These are phyloP conservation scores for Archilochus colubris DNA, from an alignment of 2,113 vertebrate genomes.

Conservation along the genomic window DNA sequence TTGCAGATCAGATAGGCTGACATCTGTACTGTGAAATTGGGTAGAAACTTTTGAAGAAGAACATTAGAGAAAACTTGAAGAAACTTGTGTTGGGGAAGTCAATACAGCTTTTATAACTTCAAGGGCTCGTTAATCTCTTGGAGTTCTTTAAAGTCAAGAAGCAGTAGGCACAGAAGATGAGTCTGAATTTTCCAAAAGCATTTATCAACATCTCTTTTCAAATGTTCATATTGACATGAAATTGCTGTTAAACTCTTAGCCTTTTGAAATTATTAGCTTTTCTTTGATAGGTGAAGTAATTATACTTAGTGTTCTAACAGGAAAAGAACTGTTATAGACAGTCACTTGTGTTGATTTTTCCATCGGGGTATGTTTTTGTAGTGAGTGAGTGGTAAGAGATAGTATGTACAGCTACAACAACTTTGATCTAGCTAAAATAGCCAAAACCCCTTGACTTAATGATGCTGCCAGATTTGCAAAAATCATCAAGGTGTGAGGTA, in stretches of 20 bases:
- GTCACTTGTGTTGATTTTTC: background rate
- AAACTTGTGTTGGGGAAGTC: background rate
- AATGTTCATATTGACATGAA: background rate
- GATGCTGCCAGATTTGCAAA: background rate
- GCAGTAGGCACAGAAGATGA: background rate
- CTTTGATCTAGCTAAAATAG: background rate
- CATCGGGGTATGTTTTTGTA: background rate
- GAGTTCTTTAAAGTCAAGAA: conserved; percentile 15
- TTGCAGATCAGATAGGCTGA: conserved; percentile 16
- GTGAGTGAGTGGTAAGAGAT: background rate
- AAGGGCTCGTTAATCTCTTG: background rate
- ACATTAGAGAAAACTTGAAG: background rate
- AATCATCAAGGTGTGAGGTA: background rate
- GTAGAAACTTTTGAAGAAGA: conserved; percentile 19
- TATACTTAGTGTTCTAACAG: background rate
- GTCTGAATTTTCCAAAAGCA: background rate
- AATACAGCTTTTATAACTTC: background rate
- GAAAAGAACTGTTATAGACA: background rate
- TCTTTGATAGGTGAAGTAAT: background rate
- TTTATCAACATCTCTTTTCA: background rate
- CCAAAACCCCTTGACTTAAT: background rate
- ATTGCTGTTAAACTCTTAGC: background rate
- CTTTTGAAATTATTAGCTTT: background rate
- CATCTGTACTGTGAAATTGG: conserved; percentile 47
- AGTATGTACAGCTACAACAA: background rate